Conservation (phyloP, 2,888 invertebrate species). For the Litoditis marina region DNA sequence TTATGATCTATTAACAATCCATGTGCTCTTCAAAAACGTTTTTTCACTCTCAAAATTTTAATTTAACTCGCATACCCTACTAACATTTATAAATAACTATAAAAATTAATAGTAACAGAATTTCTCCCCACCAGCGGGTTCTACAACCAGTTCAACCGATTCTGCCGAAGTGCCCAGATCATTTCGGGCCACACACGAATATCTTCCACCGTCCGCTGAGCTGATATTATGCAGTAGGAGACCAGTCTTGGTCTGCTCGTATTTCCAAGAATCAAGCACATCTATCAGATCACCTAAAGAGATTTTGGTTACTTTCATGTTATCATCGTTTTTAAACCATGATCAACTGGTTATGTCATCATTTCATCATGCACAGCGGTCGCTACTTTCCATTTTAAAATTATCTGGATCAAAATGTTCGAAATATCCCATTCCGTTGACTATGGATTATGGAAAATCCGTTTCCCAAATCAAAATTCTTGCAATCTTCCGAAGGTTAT, state of each 20-base stretch:
- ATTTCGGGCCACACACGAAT: slow-evolving; percentile 65
- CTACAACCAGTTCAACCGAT: slow-evolving; percentile 40
- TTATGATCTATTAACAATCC: neutral
- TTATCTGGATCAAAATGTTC: too few species aligned
- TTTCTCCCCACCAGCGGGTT: neutral
- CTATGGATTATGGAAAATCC: too few species aligned
- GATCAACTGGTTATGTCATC: too few species aligned
- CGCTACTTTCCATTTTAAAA: too few species aligned
- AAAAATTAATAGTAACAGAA: neutral
- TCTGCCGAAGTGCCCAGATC: slow-evolving; percentile 61
- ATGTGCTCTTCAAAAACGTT: neutral
- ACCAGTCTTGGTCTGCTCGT: slow-evolving; percentile 7
- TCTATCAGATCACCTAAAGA: too few species aligned
- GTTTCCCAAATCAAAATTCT: slow-evolving; percentile 10
- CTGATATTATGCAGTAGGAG: slow-evolving; percentile 38
- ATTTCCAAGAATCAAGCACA: slow-evolving; percentile 5
- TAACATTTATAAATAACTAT: too few species aligned
- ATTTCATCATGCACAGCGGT: too few species aligned
- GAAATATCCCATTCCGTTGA: too few species aligned
- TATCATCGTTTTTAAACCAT: too few species aligned
- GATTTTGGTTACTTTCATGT: too few species aligned
- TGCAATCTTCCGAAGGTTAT: neutral
- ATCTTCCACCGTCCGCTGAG: slow-evolving; percentile 61
- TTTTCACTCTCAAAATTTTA: neutral
- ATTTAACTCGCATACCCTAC: too few species aligned